These are phyloP conservation scores for Porites rus DNA, from an alignment of 92 coral and sea anemone genomes.

Conservation along the genomic window DNA sequence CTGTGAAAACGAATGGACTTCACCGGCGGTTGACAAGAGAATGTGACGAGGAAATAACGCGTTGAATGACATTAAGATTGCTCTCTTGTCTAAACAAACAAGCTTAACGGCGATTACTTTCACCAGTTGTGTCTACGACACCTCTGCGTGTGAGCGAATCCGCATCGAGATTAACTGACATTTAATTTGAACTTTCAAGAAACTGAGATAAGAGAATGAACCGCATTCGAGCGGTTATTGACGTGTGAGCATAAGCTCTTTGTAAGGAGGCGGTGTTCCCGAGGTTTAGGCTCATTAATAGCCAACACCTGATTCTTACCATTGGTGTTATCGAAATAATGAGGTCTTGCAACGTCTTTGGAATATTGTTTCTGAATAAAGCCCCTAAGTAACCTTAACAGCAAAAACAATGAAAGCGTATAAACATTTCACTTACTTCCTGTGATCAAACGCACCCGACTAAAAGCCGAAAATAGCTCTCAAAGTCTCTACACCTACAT, in stretches of 20 bases:
- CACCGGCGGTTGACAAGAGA: conserved; percentile 35
- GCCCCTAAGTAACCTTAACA: conserved; percentile 81
- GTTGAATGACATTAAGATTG: conserved; percentile 41
- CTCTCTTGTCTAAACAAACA: conserved; percentile 51
- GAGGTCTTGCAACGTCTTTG: conserved; percentile 69
- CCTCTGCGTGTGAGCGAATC: conserved; percentile 50
- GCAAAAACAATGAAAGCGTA: conserved; percentile 63
- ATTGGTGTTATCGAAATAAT: conserved; percentile 61
- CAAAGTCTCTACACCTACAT: conserved; percentile 27
- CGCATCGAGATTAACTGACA: conserved; percentile 51
- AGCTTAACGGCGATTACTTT: conserved; percentile 45
- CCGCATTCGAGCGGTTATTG: conserved; percentile 35
- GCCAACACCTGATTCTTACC: conserved; percentile 48
- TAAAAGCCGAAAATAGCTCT: conserved; percentile 43
- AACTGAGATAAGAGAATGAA: conserved; percentile 31
- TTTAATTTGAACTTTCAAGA: conserved; percentile 59
- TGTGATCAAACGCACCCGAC: conserved; percentile 56
- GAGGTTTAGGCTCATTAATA: conserved; percentile 39
- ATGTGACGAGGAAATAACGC: conserved; percentile 28
- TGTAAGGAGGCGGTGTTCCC: conserved; percentile 16
- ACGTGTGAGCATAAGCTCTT: conserved; percentile 19
- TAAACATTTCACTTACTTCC: conserved; percentile 68
- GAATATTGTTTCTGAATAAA: conserved; percentile 74
- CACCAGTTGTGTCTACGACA: conserved; percentile 44
- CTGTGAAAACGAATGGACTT: conserved; percentile 26